Evolutionary conservation across 2,888 invertebrate species (phyloP), one percentile per base, ranked within the genome.

Genomic region (Lithophane ornitopus): DNA sequence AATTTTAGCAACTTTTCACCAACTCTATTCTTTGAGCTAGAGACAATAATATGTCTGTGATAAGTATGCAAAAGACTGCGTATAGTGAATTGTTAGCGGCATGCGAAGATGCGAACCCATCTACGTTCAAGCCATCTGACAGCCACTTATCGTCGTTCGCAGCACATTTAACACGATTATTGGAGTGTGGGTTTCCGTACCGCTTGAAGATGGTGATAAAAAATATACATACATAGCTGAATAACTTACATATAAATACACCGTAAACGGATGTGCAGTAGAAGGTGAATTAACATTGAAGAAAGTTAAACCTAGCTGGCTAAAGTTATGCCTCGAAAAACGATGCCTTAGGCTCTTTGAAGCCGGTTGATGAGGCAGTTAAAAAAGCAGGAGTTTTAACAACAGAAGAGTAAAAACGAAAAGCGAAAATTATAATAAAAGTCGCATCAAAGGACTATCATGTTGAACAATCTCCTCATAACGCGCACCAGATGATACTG

Each of bases 401-500:
- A 44, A 65, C 19, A 49, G 34, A 56, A 19, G 6, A 66, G 56
- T 81, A 62, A 41, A 3, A 66, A 66, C 22, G 41, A 67, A 74
- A 67, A 28, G 3, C 16, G 8, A 58, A 63, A 46, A 67, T 63
- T 41, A 39, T 46, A 59, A 59, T 49, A 59, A 70, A 68, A 56
- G 1, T 72, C 39, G 41, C 54, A 8, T 59, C 46, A 74, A 62
- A 61, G 54, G 74, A 70, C 72, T 70, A 73, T 74, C 71, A 63
- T 61, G 67, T 67, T 61, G 62, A 72, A 74, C 61, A 62, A 78
- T 78, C 70, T 74, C 19, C 54, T 52, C 66, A 34, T 80, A 86
- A 85, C 71, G 76, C 71, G 63, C 68, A 84, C 81, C 85, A 87
- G 85, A 90, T 88, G 88, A 79, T 71, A 58, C 70, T 70, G 79